Percentiles rank a stretch among this genome's conserved stretches.
Conservation (phyloP, 2,797 vertebrate species). For the Protonibea diacanthus region DNA sequence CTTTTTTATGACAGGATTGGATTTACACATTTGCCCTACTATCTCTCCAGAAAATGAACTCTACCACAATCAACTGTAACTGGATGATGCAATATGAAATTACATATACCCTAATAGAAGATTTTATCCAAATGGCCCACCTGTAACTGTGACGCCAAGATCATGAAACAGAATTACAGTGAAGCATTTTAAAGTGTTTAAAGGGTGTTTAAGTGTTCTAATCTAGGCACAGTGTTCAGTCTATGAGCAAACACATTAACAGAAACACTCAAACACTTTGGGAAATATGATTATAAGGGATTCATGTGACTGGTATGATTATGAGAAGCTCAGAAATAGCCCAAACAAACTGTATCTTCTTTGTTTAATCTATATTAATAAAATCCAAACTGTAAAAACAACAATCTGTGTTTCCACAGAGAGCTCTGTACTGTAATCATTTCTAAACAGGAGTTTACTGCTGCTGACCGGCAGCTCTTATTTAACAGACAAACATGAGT, state of each 20-base stretch:
- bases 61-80: neutral
- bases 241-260: neutral
- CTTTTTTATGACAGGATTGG: neutral
- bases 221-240: neutral
- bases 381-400: neutral
- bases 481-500: neutral
- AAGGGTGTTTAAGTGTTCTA: neutral
- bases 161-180: neutral
- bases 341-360: neutral
- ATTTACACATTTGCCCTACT: slow-evolving; percentile 14
- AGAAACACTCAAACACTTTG: neutral
- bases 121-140: neutral
- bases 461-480: neutral
- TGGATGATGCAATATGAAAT: neutral
- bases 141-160: too few relatives aligned
- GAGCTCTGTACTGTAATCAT: neutral
- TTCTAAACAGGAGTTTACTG: neutral
- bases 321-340: neutral
- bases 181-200: neutral
- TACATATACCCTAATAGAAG: neutral
- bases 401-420: neutral
- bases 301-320: neutral
- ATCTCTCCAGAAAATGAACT: slow-evolving; percentile 3
- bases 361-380: neutral
- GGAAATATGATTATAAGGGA: too few relatives aligned